Conservation (phyloP, 2,113 vertebrate species). For the Coreoperca whiteheadi region DNA sequence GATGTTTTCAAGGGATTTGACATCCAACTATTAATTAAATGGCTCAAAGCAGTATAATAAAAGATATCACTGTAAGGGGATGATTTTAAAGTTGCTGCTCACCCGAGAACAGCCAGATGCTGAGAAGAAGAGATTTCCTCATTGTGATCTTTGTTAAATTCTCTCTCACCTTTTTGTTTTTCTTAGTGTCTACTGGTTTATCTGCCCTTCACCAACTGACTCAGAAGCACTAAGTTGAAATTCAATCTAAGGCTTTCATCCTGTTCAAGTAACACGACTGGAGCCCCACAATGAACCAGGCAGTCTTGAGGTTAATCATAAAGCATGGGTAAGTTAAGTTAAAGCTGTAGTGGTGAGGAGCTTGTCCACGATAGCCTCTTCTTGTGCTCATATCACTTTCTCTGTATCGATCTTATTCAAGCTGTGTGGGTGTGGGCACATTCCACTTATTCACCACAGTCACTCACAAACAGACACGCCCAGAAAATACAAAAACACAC, state of each 20-base stretch:
- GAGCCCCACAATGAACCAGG: background rate
- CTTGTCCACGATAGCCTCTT: background rate
- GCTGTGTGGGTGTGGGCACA: background rate
- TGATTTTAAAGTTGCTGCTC: background rate
- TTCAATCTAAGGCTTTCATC: background rate
- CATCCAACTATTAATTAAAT: background rate
- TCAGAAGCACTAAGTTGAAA: background rate
- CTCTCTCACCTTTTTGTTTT: background rate
- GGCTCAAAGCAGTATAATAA: background rate
- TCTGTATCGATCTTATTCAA: background rate
- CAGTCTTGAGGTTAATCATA: background rate
- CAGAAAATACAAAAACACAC: background rate
- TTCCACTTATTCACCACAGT: background rate
- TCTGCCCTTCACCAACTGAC: background rate
- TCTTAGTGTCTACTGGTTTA: background rate
- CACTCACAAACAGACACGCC: background rate
- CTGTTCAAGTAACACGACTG: background rate
- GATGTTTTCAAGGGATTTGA: background rate
- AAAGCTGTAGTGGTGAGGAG: background rate
- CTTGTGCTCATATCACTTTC: slow-evolving; percentile 24
- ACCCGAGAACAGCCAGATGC: background rate
- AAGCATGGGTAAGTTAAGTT: fast-evolving
- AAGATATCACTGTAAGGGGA: background rate
- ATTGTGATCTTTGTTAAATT: background rate
- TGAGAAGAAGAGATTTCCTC: background rate